These are phyloP conservation scores for Spongia lamella DNA, from an alignment of 37 sponge, comb jelly and placozoan genomes.

Conservation along the genomic window DNA sequence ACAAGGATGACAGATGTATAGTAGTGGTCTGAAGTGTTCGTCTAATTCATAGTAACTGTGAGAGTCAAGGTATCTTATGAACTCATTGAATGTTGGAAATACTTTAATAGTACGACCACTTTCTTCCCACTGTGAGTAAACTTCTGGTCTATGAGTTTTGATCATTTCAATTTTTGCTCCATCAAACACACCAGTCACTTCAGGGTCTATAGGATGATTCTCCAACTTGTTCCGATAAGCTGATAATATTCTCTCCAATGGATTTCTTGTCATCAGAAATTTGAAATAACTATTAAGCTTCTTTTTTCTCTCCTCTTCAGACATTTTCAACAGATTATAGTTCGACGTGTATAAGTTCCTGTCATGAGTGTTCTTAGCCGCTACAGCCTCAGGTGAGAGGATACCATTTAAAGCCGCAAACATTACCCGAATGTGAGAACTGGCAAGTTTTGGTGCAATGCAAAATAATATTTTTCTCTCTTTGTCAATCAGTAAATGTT, in stretches of 20 bases:
- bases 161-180: too few species aligned
- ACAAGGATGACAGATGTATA: conserved; percentile 65
- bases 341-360: not conserved
- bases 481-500: too few species aligned
- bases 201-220: too few species aligned
- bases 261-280: conserved; percentile 10
- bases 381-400: conserved; percentile 4
- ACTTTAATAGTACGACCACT: too few species aligned
- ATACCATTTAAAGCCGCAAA: conserved; percentile 9
- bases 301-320: conserved; percentile 3
- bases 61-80: conserved; percentile 12
- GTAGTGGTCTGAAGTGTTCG: conserved; percentile 47
- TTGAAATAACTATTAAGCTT: conserved; percentile 20
- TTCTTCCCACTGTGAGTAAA: too few species aligned
- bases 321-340: not conserved
- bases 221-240: conserved; percentile 7
- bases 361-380: not conserved
- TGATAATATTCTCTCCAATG: conserved; percentile 22
- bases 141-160: too few species aligned
- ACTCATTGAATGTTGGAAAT: conserved; percentile 39
- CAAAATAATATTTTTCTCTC: too few species aligned
- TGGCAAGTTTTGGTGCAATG: too few species aligned
- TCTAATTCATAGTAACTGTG: conserved; percentile 7
- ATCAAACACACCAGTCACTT: too few species aligned
- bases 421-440: not conserved